These are phyloP conservation scores for Drosophila mercatorum DNA, from an alignment of 2,888 invertebrate genomes.

Conservation along the genomic window DNA sequence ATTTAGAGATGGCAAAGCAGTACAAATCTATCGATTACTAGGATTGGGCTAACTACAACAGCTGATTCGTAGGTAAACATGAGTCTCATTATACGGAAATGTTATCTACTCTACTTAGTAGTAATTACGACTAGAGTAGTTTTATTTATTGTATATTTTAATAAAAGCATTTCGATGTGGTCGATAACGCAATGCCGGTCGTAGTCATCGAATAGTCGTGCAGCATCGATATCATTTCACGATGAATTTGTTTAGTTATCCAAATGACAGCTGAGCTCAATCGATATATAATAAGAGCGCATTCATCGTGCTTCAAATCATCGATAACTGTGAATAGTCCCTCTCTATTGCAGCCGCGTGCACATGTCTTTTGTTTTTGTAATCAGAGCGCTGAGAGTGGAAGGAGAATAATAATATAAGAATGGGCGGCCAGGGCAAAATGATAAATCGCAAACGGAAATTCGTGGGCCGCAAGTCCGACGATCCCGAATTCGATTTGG, in stretches of 20 bases:
- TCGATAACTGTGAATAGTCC: not conserved
- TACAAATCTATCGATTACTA: not conserved
- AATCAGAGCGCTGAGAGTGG: not conserved
- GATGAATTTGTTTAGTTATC: not conserved
- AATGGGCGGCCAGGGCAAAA: conserved; percentile 82
- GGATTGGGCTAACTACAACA: not conserved
- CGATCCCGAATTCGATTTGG: conserved; percentile 91
- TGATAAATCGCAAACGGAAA: conserved; percentile 82
- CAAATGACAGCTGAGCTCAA: not conserved
- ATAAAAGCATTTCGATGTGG: too few relatives aligned
- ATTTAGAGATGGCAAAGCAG: conserved; percentile 31
- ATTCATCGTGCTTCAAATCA: not conserved
- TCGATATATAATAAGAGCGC: not conserved
- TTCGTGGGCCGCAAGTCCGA: conserved; percentile 85
- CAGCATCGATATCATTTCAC: not conserved
- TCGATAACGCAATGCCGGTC: not conserved
- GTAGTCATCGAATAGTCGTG: not conserved
- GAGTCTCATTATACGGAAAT: too few relatives aligned
- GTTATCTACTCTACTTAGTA: not conserved
- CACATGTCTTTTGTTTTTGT: conserved; percentile 52
- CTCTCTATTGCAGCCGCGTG: conserved; percentile 42
- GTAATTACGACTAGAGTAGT: too few relatives aligned
- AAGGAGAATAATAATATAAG: not conserved
- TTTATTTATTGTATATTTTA: not conserved
- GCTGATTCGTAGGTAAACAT: not conserved